phyloP scores from a whole-genome alignment of 2,888 invertebrate species.

The Leptarthrus brevirostris region DNA sequence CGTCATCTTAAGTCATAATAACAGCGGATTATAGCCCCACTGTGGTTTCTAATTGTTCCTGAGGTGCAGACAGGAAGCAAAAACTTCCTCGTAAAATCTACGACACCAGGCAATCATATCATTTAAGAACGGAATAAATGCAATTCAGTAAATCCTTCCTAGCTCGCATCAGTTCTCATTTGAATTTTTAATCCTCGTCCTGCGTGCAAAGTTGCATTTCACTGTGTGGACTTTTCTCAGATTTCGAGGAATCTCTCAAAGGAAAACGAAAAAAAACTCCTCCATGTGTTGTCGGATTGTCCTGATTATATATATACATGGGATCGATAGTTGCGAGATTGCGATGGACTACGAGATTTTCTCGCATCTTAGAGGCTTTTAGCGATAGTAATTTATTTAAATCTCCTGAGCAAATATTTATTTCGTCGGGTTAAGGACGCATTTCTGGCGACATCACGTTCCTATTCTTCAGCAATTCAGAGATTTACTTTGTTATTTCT shows the following conservation, averaged over 20 bases:
- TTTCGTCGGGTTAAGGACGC: conserved; percentile 15
- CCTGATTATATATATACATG: conserved; percentile 23
- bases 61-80: conserved; percentile 11
- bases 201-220: conserved; percentile 45
- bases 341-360: conserved; percentile 12
- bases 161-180: conserved; percentile 20
- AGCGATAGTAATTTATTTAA: conserved; percentile 40
- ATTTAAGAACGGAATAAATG: not conserved
- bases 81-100: not conserved
- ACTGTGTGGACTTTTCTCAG: not conserved
- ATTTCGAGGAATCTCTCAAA: not conserved
- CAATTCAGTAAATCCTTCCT: not conserved
- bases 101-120: conserved; percentile 20
- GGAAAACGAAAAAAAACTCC: not conserved
- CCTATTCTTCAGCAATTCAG: not conserved
- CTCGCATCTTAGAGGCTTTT: conserved; percentile 32
- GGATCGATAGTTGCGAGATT: conserved; percentile 31
- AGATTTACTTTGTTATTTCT: conserved; percentile 29
- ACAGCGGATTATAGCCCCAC: conserved; percentile 46
- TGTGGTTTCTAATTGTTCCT: conserved; percentile 38
- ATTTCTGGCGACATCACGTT: conserved; percentile 14
- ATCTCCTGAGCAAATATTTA: conserved; percentile 45
- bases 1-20: conserved; percentile 48
- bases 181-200: conserved; percentile 42
- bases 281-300: conserved; percentile 3